Evolutionary conservation across 2,888 invertebrate genomes (phyloP).

Genomic region (Oscheius sp.): DNA sequence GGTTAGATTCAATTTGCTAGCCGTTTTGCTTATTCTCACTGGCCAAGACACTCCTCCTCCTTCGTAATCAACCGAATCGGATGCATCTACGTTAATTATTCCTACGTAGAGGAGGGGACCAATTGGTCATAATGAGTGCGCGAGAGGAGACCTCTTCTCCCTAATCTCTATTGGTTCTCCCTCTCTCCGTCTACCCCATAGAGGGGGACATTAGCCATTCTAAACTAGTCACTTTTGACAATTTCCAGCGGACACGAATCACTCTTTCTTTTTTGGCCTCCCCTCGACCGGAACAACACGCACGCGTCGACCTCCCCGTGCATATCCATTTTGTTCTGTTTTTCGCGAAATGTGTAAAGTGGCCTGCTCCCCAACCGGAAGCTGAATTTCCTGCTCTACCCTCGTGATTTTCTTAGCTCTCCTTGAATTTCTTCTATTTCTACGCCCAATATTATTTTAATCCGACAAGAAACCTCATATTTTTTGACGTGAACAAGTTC

Average conservation of each 20-base stretch:
- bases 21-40: not conserved
- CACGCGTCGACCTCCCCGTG: not conserved
- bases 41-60: not conserved
- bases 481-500: not conserved
- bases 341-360: no score
- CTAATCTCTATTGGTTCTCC: constrained; percentile 14
- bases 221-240: constrained; percentile 9
- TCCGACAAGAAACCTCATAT: not conserved
- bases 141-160: not conserved
- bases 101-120: not conserved
- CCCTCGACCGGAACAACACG: not conserved
- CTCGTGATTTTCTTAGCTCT: no score
- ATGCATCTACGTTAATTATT: constrained; percentile 21
- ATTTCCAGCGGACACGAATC: not conserved
- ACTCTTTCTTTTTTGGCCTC: not conserved
- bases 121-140: constrained; percentile 34
- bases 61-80: not conserved
- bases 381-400: no score
- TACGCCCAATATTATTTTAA: not conserved
- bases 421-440: no score
- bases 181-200: not conserved
- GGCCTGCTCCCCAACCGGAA: no score
- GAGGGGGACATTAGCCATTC: constrained; percentile 1
- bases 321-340: not conserved
- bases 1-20: not conserved